Evolutionary conservation across 1,140 invertebrate species (phyloP), one percentile per base, ranked within the genome.

Genomic region (Euwallacea similis): DNA sequence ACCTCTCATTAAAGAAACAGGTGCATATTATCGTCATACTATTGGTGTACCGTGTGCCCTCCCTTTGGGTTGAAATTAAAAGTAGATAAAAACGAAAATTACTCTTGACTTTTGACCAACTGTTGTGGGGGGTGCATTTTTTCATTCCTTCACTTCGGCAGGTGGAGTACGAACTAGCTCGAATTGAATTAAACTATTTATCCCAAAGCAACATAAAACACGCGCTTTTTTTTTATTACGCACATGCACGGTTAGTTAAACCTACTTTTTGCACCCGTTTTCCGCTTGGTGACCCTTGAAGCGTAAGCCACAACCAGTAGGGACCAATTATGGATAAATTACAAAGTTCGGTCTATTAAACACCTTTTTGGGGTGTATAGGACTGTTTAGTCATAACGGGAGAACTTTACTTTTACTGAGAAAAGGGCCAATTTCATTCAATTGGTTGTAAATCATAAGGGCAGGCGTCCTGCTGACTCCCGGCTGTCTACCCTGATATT

Each of bases 51-150:
- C 55, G 55, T 58, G 46, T 50, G 46, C 46, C 46, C 6, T 58
- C 21, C 21, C 21, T 33, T 33, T 33, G 1, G 21, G 13, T 7
- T 58, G 55, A n/a, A 58, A 58, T 58, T 58, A 58, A 58, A 58
- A 58, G 10, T 16, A 33, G 21, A 58, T 15, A 58, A 58, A 58
- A 58, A 58, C 13, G 55, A 50, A 50, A 50, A 50, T 50, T 50
- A 50, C 46, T 50, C 46, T 50, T 50, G 59, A 61, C 21, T 61
- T 61, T 61, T 4, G 59, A 61, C 59, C 59, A 61, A 61, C 59
- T 61, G 59, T n/a, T 41, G 59, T 21, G 11, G 42, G 59, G 42
- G 59, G 59, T 58, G 55, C n/a, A 58, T 58, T n/a, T 15, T 58
- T 33, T 33, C 21, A 33, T 33, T 33, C 21, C 21, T 33, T 58